Conservation (phyloP, 2,113 vertebrate genomes). For the Paraplagusia blochii region DNA sequence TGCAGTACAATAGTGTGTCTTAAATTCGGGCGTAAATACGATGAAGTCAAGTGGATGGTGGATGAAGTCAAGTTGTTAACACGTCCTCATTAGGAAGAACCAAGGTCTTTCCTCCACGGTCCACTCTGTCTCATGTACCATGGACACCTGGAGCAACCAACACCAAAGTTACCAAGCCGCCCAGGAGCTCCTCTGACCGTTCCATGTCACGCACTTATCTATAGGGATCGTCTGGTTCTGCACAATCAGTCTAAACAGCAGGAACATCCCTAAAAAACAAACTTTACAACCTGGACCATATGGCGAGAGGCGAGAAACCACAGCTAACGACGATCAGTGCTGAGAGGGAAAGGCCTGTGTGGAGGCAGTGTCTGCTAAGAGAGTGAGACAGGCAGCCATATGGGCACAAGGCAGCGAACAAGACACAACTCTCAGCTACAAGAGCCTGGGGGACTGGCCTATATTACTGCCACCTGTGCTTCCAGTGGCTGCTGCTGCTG, state of each 20-base stretch:
- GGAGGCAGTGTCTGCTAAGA: slow-evolving; percentile 73
- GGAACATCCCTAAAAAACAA: slow-evolving; percentile 58
- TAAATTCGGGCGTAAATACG: no score
- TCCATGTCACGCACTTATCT: slow-evolving; percentile 35
- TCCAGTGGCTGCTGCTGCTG: slow-evolving; percentile 36
- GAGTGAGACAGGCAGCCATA: slow-evolving; percentile 86
- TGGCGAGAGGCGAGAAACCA: slow-evolving; percentile 49
- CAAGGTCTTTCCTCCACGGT: no score
- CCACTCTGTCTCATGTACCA: no score
- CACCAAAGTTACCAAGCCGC: no score
- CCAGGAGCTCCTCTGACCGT: slow-evolving; percentile 40
- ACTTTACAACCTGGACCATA: slow-evolving; percentile 70
- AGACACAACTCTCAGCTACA: slow-evolving; percentile 86
- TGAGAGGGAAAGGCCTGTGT: slow-evolving; percentile 70
- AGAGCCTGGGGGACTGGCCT: slow-evolving; percentile 91
- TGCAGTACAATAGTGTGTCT: no score
- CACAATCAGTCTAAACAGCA: slow-evolving; percentile 54
- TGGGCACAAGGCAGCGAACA: slow-evolving; percentile 87
- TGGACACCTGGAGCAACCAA: no score
- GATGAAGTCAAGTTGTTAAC: no score
- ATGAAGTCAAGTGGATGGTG: no score
- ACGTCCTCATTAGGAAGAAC: no score
- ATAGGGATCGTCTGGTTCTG: slow-evolving; percentile 33
- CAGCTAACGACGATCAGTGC: slow-evolving; percentile 73
- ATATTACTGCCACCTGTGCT: slow-evolving; percentile 88